A percentile compares a stretch with the other conserved stretches of the same genome.
Conservation (phyloP, 1,140 invertebrate species). For the Listronotus oregonensis region DNA sequence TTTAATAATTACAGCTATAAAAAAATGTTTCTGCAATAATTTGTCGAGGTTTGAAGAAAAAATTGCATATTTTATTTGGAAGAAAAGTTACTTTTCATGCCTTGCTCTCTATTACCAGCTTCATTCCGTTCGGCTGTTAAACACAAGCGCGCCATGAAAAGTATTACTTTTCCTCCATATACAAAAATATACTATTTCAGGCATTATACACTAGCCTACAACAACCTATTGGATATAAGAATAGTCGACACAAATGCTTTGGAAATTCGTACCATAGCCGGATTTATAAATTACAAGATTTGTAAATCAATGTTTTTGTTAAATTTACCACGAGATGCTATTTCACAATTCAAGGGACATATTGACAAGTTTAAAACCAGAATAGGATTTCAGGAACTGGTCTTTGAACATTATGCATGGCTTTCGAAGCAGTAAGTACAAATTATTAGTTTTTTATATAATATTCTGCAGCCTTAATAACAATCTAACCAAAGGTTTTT, state of each 20-base stretch:
- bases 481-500: too few species aligned
- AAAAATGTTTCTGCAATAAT: too few species aligned
- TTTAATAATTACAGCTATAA: too few species aligned
- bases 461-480: constrained; percentile 6
- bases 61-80: too few species aligned
- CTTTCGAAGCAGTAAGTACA: constrained; percentile 86
- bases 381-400: constrained; percentile 78
- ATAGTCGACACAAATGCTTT: constrained; percentile 88
- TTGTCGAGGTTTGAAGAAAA: too few species aligned
- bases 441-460: neutral
- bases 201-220: constrained; percentile 93
- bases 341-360: constrained; percentile 89
- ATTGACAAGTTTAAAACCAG: constrained; percentile 85
- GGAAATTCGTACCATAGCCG: constrained; percentile 94
- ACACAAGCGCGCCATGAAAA: too few species aligned
- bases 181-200: too few species aligned
- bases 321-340: constrained; percentile 89
- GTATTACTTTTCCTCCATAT: too few species aligned
- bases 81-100: too few species aligned
- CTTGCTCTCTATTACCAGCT: too few species aligned
- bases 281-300: constrained; percentile 94
- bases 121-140: too few species aligned
- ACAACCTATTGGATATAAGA: constrained; percentile 83
- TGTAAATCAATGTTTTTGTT: constrained; percentile 87
- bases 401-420: constrained; percentile 96